Conservation (phyloP, 2,888 invertebrate species). For the Agrotis exclamationis region DNA sequence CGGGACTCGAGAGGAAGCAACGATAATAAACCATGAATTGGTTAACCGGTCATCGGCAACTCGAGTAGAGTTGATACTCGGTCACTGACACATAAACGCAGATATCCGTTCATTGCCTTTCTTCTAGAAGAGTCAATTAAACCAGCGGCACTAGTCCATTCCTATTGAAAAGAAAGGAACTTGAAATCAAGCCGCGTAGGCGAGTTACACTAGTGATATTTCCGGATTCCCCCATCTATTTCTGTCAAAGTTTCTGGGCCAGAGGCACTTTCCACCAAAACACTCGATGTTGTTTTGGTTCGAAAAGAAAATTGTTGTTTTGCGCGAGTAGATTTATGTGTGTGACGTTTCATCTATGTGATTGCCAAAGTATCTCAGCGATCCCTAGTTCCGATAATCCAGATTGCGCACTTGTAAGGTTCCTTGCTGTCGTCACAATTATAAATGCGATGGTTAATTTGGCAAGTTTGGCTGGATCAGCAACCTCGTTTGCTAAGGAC, state of each 20-base stretch:
- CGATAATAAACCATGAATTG: conserved; percentile 23
- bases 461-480: conserved; percentile 12
- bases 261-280: conserved; percentile 29
- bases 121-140: conserved; percentile 42
- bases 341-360: conserved; percentile 29
- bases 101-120: conserved; percentile 38
- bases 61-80: conserved; percentile 37
- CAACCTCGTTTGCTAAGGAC: neutral
- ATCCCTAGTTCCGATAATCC: conserved; percentile 45
- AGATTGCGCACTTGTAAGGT: conserved; percentile 40
- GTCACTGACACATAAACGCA: conserved; percentile 49
- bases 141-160: conserved; percentile 25
- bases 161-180: conserved; percentile 26
- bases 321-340: conserved; percentile 18
- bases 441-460: conserved; percentile 12
- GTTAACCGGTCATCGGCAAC: conserved; percentile 15
- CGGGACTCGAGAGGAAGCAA: neutral
- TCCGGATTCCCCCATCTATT: conserved; percentile 38
- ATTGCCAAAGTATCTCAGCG: conserved; percentile 35
- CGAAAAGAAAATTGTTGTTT: conserved; percentile 32
- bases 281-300: conserved; percentile 21
- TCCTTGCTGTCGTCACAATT: conserved; percentile 24
- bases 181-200: conserved; percentile 25
- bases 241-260: conserved; percentile 29
- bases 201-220: conserved; percentile 31